phyloP scores from a whole-genome alignment of 2,797 vertebrate species.

The Gymnodraco acuticeps region DNA sequence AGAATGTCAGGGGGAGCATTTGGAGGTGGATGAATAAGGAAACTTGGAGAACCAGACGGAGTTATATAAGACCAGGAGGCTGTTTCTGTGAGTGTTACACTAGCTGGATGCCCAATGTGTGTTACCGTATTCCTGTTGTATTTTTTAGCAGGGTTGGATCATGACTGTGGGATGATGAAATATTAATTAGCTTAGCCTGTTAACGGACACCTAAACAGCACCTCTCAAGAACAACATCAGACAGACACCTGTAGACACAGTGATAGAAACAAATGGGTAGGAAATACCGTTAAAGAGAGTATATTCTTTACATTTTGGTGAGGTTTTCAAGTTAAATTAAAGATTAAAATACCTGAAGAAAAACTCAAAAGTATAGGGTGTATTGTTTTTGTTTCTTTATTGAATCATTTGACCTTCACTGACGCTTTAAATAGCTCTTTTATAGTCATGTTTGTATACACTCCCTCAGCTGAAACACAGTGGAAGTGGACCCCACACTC shows the following conservation, averaged over 20 bases:
- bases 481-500: conserved; percentile 68
- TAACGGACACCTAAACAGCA: conserved; percentile 75
- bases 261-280: background rate
- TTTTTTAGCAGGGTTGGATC: conserved; percentile 67
- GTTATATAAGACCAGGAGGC: conserved; percentile 60
- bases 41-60: conserved; percentile 33
- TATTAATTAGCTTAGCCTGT: conserved; percentile 75
- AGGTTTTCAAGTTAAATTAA: background rate
- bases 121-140: conserved; percentile 61
- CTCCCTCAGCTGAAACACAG: conserved; percentile 31
- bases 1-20: conserved; percentile 35
- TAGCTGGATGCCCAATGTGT: conserved; percentile 27
- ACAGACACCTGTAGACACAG: conserved; percentile 10
- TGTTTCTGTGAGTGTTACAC: conserved; percentile 26
- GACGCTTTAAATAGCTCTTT: conserved; percentile 40
- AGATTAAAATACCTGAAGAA: background rate
- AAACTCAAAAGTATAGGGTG: too few species aligned
- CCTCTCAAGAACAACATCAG: conserved; percentile 48
- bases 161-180: conserved; percentile 69
- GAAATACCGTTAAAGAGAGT: background rate
- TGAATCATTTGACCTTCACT: conserved; percentile 8
- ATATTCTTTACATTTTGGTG: background rate
- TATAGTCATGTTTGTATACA: conserved; percentile 11
- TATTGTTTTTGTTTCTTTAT: background rate
- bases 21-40: conserved; percentile 57